Conservation (phyloP, 2,113 vertebrate species). For the Leuciscus idus region DNA sequence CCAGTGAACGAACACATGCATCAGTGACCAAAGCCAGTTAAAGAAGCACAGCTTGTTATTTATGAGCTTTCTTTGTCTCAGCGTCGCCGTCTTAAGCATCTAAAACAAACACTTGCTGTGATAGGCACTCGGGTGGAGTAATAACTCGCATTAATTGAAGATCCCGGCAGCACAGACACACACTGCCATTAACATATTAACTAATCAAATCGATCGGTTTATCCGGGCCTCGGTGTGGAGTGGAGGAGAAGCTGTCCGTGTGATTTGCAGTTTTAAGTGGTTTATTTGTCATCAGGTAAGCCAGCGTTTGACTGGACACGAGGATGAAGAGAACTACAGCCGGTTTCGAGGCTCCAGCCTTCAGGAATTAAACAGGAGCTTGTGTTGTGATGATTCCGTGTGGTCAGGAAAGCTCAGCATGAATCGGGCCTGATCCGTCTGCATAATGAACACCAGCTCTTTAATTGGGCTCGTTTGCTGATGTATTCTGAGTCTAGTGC, state of each 20-base stretch:
- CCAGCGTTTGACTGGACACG: background rate
- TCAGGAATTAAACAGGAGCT: background rate
- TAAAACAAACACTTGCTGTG: conserved; percentile 60
- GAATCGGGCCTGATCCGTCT: background rate
- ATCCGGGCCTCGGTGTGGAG: conserved; percentile 56
- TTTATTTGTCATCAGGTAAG: background rate
- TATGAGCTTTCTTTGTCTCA: conserved; percentile 46
- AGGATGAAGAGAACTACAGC: background rate
- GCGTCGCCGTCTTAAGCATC: conserved; percentile 48
- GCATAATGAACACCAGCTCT: background rate
- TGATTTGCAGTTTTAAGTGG: background rate
- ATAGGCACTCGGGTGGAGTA: conserved; percentile 57
- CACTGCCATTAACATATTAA: conserved; percentile 72
- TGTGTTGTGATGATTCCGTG: background rate
- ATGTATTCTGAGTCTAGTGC: background rate
- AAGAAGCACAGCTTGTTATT: conserved; percentile 46
- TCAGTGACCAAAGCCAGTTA: background rate
- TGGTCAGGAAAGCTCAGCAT: background rate
- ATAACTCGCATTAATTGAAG: conserved; percentile 66
- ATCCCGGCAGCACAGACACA: conserved; percentile 37
- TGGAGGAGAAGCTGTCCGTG: background rate
- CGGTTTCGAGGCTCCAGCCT: background rate
- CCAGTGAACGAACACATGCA: background rate
- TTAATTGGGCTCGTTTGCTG: conserved; percentile 1
- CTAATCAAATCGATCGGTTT: conserved; percentile 62